These are phyloP conservation scores for Drosophila melanica DNA, from an alignment of 1,140 invertebrate species.

Conservation along the genomic window DNA sequence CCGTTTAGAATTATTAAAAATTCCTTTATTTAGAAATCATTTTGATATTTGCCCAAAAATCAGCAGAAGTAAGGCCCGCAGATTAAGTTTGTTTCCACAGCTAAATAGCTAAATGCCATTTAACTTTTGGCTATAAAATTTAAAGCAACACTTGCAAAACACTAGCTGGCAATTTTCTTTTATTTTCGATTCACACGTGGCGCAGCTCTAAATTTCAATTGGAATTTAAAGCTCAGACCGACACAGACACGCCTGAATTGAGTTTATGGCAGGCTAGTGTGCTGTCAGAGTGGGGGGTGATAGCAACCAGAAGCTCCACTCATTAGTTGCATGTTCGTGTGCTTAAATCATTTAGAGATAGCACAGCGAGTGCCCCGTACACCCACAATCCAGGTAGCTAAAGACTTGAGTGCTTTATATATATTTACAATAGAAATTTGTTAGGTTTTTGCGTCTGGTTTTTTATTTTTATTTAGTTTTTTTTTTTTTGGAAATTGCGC, in stretches of 20 bases:
- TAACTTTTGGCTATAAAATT: not conserved
- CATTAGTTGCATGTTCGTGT: slow-evolving; percentile 79
- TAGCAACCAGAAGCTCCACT: slow-evolving; percentile 35
- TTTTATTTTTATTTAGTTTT: slow-evolving; percentile 36
- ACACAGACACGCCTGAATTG: slow-evolving; percentile 1
- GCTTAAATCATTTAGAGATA: slow-evolving; percentile 68
- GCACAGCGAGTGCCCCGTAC: slow-evolving; percentile 8
- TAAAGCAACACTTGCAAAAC: not conserved
- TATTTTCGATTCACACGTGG: slow-evolving; percentile 42
- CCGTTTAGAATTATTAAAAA: too few species aligned
- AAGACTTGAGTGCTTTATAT: slow-evolving; percentile 29
- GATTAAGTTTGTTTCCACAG: too few species aligned
- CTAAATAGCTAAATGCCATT: too few species aligned
- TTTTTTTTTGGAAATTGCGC: slow-evolving; percentile 54
- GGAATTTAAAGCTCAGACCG: slow-evolving; percentile 37
- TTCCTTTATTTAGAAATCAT: too few species aligned
- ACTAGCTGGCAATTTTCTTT: not conserved
- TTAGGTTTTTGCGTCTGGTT: slow-evolving; percentile 25
- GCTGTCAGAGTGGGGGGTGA: not conserved
- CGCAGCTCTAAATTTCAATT: slow-evolving; percentile 73
- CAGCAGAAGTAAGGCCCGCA: too few species aligned
- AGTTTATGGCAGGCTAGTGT: slow-evolving; percentile 30
- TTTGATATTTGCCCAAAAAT: too few species aligned
- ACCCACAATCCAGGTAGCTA: not conserved
- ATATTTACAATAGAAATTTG: slow-evolving; percentile 71